Percentiles rank a stretch among this genome's conserved stretches.
Evolutionary conservation across 2,888 invertebrate species (phyloP).

Genomic region (Drosophila monieri): DNA sequence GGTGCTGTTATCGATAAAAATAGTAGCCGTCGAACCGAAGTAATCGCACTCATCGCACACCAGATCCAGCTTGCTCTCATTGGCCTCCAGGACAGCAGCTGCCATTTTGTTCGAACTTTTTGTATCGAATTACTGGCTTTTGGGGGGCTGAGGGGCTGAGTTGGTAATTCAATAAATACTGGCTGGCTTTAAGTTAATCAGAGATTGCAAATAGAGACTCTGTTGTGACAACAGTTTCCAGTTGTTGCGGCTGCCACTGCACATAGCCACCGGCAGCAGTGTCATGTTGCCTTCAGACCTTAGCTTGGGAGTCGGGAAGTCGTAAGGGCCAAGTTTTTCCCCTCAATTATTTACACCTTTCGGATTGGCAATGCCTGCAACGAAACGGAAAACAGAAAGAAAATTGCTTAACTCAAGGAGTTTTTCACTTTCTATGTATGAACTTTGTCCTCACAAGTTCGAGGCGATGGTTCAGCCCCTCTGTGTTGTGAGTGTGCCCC

Average conservation of each 20-base stretch:
- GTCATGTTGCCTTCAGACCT: slow-evolving; percentile 27
- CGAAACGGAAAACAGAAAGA: slow-evolving; percentile 24
- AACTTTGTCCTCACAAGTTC: slow-evolving; percentile 35
- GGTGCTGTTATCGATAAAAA: slow-evolving; percentile 73
- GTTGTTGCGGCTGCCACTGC: slow-evolving; percentile 22
- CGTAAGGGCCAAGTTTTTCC: slow-evolving; percentile 33
- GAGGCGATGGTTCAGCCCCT: slow-evolving; percentile 32
- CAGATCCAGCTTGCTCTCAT: slow-evolving; percentile 47
- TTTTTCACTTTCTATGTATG: slow-evolving; percentile 38
- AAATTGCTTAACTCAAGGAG: slow-evolving; percentile 32
- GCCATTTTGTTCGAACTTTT: slow-evolving; percentile 56
- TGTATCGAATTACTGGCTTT: neutral
- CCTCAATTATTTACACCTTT: slow-evolving; percentile 42
- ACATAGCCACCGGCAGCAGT: slow-evolving; percentile 10
- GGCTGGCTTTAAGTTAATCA: slow-evolving; percentile 20
- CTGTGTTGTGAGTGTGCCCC: slow-evolving; percentile 1
- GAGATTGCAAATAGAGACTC: slow-evolving; percentile 37
- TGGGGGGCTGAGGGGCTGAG: neutral
- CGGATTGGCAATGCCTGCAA: slow-evolving; percentile 41
- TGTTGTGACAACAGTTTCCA: slow-evolving; percentile 18
- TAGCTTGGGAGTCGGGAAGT: slow-evolving; percentile 13
- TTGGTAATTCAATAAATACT: slow-evolving; percentile 6
- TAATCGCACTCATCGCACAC: slow-evolving; percentile 65
- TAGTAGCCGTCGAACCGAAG: slow-evolving; percentile 47
- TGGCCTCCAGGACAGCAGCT: slow-evolving; percentile 62